These are phyloP conservation scores for Lepidochrysops patricia DNA, from an alignment of 2,888 invertebrate species.

Conservation along the genomic window DNA sequence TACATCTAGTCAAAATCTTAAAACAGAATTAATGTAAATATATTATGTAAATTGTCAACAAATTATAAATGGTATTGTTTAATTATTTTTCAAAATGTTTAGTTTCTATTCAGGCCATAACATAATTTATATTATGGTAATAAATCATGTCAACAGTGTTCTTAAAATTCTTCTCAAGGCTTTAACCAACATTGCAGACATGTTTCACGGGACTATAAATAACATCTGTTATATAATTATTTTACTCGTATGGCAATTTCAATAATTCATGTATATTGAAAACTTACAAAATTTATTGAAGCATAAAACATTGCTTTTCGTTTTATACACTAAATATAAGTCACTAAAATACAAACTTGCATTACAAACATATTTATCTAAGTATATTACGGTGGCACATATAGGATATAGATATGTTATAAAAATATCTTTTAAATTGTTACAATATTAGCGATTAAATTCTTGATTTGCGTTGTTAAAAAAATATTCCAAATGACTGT, in stretches of 20 bases:
- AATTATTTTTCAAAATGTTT: too few relatives aligned
- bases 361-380: constrained; percentile 8
- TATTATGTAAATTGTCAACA: too few relatives aligned
- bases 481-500: background rate
- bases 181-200: background rate
- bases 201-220: background rate
- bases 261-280: background rate
- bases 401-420: constrained; percentile 15
- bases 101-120: background rate
- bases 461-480: background rate
- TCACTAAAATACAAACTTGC: constrained; percentile 10
- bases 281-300: constrained; percentile 3
- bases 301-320: constrained; percentile 5
- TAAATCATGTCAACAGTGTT: background rate
- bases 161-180: background rate
- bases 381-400: constrained; percentile 19
- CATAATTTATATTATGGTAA: background rate
- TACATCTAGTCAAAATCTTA: background rate
- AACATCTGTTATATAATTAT: too few relatives aligned
- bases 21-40: background rate
- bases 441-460: background rate
- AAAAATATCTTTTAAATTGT: constrained; percentile 18
- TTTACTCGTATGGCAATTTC: too few relatives aligned
- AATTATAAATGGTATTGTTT: too few relatives aligned
- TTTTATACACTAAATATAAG: background rate